A percentile compares a stretch with the other conserved stretches of the same genome.
These are phyloP conservation scores for Strongylocentrotus purpuratus DNA, from an alignment of 35 echinoderm and acorn worm genomes.

Conservation along the genomic window DNA sequence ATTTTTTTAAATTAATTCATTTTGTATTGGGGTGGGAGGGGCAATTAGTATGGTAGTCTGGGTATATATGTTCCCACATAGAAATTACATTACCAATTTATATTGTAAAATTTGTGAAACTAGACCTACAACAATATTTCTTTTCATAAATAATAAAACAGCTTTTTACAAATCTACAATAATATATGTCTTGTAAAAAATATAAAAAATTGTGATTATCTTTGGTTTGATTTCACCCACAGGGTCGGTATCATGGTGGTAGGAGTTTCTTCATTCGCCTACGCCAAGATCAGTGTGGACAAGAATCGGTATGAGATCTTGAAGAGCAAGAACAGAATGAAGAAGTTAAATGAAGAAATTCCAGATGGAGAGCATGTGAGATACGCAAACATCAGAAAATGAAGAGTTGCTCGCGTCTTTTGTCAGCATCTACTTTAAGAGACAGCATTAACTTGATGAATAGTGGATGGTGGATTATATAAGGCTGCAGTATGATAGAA, in stretches of 20 bases:
- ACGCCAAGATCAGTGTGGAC: constrained; percentile 36
- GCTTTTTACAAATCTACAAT: too few relatives aligned
- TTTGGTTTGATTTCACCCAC: constrained; percentile 4
- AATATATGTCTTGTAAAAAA: too few relatives aligned
- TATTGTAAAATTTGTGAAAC: too few relatives aligned
- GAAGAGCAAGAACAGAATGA: constrained; percentile 12
- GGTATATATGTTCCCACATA: too few relatives aligned
- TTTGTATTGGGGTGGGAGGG: too few relatives aligned
- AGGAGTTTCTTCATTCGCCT: constrained; percentile 16
- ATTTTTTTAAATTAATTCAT: too few relatives aligned
- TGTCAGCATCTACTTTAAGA: neutral
- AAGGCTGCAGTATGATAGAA: too few relatives aligned
- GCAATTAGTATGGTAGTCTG: too few relatives aligned
- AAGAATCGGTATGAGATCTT: constrained; percentile 42
- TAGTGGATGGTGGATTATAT: neutral
- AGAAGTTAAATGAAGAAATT: neutral
- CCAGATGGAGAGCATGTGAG: constrained; percentile 16
- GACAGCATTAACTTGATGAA: neutral
- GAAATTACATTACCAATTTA: too few relatives aligned
- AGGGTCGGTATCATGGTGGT: constrained; percentile 36
- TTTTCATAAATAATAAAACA: too few relatives aligned
- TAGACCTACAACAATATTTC: too few relatives aligned
- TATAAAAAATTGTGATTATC: too few relatives aligned
- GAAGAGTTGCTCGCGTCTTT: neutral
- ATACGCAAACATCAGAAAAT: constrained; percentile 39